phyloP scores from a whole-genome alignment of 2,888 invertebrate genomes.

The Chloroclystis v-ata region DNA sequence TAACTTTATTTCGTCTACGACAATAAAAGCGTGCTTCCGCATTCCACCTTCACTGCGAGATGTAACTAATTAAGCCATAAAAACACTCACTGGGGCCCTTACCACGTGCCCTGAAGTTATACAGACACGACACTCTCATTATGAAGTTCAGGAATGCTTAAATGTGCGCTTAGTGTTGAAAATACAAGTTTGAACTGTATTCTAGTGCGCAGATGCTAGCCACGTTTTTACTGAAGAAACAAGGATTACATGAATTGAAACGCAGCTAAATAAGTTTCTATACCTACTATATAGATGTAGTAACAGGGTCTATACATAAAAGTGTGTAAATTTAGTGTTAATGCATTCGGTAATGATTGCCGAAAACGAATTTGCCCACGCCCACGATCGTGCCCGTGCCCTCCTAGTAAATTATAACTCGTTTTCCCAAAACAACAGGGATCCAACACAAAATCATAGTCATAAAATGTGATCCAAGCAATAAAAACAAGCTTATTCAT shows the following conservation, averaged over 20 bases:
- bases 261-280: too few species aligned
- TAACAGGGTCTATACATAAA: too few species aligned
- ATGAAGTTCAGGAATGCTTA: constrained; percentile 7
- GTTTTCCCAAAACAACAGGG: background rate
- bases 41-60: constrained; percentile 43
- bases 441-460: background rate
- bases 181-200: background rate
- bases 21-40: constrained; percentile 47
- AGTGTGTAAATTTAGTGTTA: too few species aligned
- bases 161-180: constrained; percentile 3
- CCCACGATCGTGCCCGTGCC: too few species aligned
- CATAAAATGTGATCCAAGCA: constrained; percentile 14
- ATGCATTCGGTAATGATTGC: too few species aligned
- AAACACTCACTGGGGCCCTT: constrained; percentile 46
- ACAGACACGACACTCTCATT: constrained; percentile 16
- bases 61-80: constrained; percentile 70
- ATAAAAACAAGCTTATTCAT: constrained; percentile 21
- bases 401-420: background rate
- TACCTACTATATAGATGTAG: too few species aligned
- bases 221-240: background rate
- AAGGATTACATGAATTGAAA: background rate
- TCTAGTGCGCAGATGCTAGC: background rate
- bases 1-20: constrained; percentile 46
- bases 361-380: background rate
- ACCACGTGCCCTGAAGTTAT: constrained; percentile 15